phyloP scores from a whole-genome alignment of 2,797 vertebrate species.

The Erethizon dorsatum region DNA sequence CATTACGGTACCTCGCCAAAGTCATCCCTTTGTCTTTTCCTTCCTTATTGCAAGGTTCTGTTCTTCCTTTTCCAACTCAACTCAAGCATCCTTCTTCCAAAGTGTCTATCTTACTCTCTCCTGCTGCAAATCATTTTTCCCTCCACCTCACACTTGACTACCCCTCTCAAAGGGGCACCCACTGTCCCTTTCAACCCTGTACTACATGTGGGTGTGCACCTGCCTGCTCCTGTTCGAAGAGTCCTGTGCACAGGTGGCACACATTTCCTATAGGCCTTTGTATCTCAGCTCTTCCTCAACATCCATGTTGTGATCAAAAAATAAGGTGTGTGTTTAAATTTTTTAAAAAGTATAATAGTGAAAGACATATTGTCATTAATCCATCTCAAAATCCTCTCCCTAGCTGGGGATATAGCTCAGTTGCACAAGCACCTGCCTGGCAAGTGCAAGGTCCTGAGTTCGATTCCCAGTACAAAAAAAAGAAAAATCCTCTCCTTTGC shows the following conservation, averaged over 20 bases:
- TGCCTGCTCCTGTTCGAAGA: not conserved
- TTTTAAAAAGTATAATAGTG: not conserved
- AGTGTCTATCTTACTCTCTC: not conserved
- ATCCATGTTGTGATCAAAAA: not conserved
- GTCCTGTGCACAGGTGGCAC: not conserved
- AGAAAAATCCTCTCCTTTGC: not conserved
- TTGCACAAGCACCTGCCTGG: too few relatives aligned
- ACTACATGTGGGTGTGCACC: accelerated
- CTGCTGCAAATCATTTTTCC: not conserved
- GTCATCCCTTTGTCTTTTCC: not conserved
- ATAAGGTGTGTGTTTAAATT: not conserved
- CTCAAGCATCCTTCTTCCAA: not conserved
- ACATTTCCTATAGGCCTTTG: not conserved
- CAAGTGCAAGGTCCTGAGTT: too few relatives aligned
- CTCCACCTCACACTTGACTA: not conserved
- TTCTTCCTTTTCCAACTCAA: not conserved
- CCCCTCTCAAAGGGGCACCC: too few relatives aligned
- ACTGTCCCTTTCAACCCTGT: not conserved
- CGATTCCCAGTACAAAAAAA: too few relatives aligned
- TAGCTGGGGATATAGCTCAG: too few relatives aligned
- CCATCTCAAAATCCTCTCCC: not conserved
- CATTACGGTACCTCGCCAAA: not conserved
- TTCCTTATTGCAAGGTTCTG: not conserved
- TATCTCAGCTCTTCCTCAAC: not conserved
- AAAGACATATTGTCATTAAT: not conserved